Conservation (phyloP, 2,888 invertebrate species). For the Strigamia transsilvanica region DNA sequence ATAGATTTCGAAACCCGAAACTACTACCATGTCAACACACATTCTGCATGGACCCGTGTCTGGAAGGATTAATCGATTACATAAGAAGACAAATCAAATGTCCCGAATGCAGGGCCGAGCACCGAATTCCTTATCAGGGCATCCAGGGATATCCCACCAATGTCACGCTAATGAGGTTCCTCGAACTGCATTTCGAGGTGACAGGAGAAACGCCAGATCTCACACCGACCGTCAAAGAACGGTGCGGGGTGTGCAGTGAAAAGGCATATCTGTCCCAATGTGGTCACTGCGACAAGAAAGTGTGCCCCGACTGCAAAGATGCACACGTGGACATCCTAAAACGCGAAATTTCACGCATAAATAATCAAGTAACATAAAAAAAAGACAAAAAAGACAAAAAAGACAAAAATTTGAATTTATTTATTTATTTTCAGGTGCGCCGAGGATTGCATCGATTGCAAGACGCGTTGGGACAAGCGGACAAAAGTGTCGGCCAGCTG, state of each 20-base stretch:
- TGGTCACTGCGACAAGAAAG: slow-evolving; percentile 96
- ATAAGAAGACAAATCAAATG: slow-evolving; percentile 95
- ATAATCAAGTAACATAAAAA: slow-evolving; percentile 79
- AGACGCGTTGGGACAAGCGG: slow-evolving; percentile 77
- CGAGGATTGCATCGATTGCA: slow-evolving; percentile 88
- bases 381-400: no score
- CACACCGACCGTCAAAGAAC: slow-evolving; percentile 60
- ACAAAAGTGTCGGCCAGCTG: slow-evolving; percentile 86
- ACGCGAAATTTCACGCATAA: slow-evolving; percentile 86
- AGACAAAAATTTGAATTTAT: slow-evolving; percentile 70
- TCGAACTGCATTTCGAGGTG: slow-evolving; percentile 92
- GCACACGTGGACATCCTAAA: slow-evolving; percentile 95
- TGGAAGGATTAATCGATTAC: slow-evolving; percentile 96
- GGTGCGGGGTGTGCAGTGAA: slow-evolving; percentile 92
- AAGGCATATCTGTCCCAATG: slow-evolving; percentile 88
- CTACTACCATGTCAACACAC: slow-evolving; percentile 99
- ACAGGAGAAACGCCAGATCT: slow-evolving; percentile 60
- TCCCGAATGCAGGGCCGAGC: slow-evolving; percentile 97
- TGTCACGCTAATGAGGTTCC: slow-evolving; percentile 91
- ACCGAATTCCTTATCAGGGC: slow-evolving; percentile 94
- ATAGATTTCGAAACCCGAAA: slow-evolving; percentile 97
- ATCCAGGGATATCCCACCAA: slow-evolving; percentile 95
- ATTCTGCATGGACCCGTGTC: slow-evolving; percentile 98
- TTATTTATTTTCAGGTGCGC: slow-evolving; percentile 56
- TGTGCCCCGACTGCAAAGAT: slow-evolving; percentile 92